These are phyloP conservation scores for Neofelis nebulosa DNA, from an alignment of 2,113 vertebrate genomes.

Conservation along the genomic window DNA sequence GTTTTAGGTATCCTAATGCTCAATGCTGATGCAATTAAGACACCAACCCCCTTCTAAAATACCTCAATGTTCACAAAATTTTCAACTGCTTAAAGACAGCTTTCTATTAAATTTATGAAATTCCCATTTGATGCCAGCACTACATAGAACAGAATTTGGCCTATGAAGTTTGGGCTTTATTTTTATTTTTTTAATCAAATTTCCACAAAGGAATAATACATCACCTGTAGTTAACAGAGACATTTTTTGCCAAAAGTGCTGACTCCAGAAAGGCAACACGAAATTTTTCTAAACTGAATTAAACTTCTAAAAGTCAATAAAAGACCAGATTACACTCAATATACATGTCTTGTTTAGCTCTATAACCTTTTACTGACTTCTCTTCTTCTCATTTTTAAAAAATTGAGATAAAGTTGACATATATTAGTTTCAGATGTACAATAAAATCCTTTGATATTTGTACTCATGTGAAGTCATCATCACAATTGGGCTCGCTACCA, in stretches of 20 bases:
- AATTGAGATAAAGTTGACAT: neutral
- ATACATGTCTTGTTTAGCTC: neutral
- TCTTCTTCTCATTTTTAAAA: neutral
- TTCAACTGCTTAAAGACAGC: neutral
- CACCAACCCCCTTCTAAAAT: neutral
- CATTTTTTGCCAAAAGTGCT: neutral
- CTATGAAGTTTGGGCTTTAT: neutral
- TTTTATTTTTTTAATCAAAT: neutral
- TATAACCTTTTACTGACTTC: neutral
- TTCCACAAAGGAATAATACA: neutral
- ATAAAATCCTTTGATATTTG: neutral
- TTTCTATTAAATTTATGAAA: neutral
- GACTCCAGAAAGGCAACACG: neutral
- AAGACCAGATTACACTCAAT: neutral
- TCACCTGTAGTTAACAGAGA: neutral
- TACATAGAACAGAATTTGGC: neutral
- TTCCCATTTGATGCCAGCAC: neutral
- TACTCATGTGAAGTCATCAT: neutral
- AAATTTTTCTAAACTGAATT: slow-evolving; percentile 8
- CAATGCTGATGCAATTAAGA: neutral
- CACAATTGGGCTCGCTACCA: neutral
- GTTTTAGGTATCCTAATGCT: neutral
- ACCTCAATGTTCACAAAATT: neutral
- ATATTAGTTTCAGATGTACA: neutral
- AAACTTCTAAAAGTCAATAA: slow-evolving; percentile 20